Percentiles rank a stretch among this genome's conserved stretches.
Evolutionary conservation across 2,113 vertebrate genomes (phyloP).

Genomic region (Hiodon alosoides): DNA sequence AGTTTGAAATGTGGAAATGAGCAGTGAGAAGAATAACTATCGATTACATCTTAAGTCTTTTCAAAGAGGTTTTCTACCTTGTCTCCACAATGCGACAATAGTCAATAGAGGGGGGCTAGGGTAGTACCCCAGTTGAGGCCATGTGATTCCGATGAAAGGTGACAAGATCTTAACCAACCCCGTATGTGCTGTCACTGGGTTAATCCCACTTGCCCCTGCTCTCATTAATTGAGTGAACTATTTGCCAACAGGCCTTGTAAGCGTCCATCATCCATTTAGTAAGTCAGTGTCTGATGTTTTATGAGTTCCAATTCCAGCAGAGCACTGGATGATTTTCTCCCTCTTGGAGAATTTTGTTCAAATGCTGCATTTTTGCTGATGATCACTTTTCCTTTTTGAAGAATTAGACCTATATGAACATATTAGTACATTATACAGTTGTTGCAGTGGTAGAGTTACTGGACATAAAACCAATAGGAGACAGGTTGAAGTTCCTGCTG

Average conservation of each 20-base stretch:
- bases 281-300: conserved; percentile 43
- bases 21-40: not conserved
- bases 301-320: not conserved
- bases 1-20: not conserved
- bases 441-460: not conserved
- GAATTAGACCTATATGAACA: not conserved
- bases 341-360: not conserved
- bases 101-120: conserved; percentile 37
- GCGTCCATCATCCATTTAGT: conserved; percentile 44
- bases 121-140: conserved; percentile 50
- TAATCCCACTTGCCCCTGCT: conserved; percentile 50
- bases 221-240: conserved; percentile 44
- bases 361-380: too few relatives aligned
- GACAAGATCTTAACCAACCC: conserved; percentile 63
- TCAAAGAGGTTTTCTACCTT: conserved; percentile 19
- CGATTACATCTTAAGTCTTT: not conserved
- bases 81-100: conserved; percentile 19
- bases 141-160: conserved; percentile 70
- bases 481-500: too few relatives aligned
- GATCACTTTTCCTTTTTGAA: not conserved
- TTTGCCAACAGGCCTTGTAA: conserved; percentile 53
- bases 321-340: not conserved
- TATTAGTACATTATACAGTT: not conserved
- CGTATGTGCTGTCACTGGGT: conserved; percentile 53
- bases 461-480: too few relatives aligned